phyloP scores from a whole-genome alignment of 2,797 vertebrate genomes.

The Hoplostethus mediterraneus region DNA sequence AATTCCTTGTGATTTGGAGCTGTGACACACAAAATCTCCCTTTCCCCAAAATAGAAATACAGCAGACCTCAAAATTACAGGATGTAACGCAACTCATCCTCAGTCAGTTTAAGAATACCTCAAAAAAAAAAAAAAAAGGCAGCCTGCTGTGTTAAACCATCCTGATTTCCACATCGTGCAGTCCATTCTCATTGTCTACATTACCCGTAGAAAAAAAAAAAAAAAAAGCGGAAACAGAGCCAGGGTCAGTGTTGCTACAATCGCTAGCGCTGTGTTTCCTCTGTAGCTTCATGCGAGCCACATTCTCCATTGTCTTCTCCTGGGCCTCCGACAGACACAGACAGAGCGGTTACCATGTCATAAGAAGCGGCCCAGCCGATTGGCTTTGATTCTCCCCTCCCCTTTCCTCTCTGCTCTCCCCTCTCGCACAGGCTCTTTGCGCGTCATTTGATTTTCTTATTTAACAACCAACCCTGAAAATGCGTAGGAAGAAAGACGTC shows the following conservation, averaged over 20 bases:
- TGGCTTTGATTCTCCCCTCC: slow-evolving; percentile 79
- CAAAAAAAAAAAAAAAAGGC: slow-evolving; percentile 32
- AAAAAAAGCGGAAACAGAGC: slow-evolving; percentile 55
- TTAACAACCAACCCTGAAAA: slow-evolving; percentile 90
- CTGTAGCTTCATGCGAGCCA: slow-evolving; percentile 47
- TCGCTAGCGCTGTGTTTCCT: slow-evolving; percentile 70
- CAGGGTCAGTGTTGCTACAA: slow-evolving; percentile 63
- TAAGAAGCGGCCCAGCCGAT: slow-evolving; percentile 70
- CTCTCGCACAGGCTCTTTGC: slow-evolving; percentile 76
- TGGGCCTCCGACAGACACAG: slow-evolving; percentile 44
- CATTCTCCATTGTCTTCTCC: slow-evolving; percentile 69
- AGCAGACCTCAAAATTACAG: slow-evolving; percentile 69
- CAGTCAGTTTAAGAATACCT: slow-evolving; percentile 69
- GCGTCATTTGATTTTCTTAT: slow-evolving; percentile 89
- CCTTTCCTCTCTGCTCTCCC: slow-evolving; percentile 69
- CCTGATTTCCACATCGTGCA: slow-evolving; percentile 56
- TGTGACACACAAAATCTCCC: neutral
- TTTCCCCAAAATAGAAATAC: slow-evolving; percentile 36
- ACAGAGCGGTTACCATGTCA: slow-evolving; percentile 73
- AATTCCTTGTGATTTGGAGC: slow-evolving; percentile 25
- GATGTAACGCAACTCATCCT: slow-evolving; percentile 70
- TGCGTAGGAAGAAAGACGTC: slow-evolving; percentile 87
- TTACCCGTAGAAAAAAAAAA: slow-evolving; percentile 17
- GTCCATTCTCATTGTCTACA: slow-evolving; percentile 40
- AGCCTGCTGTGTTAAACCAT: slow-evolving; percentile 51